A percentile compares a stretch with the other conserved stretches of the same genome.
Conservation (phyloP, 2,888 invertebrate genomes). For the Cheilosia grossa region DNA sequence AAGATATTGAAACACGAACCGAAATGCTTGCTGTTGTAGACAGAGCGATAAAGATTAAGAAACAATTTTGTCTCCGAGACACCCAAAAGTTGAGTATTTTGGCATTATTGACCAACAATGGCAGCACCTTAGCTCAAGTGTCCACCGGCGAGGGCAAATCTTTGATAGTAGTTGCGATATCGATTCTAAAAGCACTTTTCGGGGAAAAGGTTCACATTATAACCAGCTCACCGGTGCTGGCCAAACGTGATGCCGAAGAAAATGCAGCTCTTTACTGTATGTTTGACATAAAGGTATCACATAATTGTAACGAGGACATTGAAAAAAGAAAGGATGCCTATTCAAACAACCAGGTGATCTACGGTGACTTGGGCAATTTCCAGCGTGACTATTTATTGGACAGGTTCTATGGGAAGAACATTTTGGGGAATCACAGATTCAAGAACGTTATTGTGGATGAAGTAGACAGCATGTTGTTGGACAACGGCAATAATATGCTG, state of each 20-base stretch:
- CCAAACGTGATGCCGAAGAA: conserved; percentile 1
- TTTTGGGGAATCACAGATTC: conserved; percentile 77
- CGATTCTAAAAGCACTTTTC: neutral
- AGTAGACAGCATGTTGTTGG: conserved; percentile 83
- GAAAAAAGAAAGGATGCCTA: conserved; percentile 7
- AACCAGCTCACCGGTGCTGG: conserved; percentile 7
- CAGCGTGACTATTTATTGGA: conserved; percentile 74
- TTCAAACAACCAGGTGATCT: conserved; percentile 3
- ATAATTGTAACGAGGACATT: conserved; percentile 5
- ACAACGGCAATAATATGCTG: conserved; percentile 81
- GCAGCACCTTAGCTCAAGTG: conserved; percentile 10
- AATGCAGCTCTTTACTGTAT: neutral
- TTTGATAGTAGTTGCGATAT: conserved; percentile 2
- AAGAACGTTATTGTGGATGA: conserved; percentile 81
- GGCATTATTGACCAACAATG: neutral
- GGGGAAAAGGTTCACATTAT: conserved; percentile 2
- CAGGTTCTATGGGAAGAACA: conserved; percentile 79
- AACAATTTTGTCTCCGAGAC: neutral
- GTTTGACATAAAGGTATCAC: neutral
- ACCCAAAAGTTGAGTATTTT: neutral
- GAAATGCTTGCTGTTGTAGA: neutral
- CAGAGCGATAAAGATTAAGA: neutral
- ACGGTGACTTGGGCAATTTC: conserved; percentile 1
- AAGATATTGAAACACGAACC: neutral
- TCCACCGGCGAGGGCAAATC: conserved; percentile 14